Evolutionary conservation across 2,888 invertebrate genomes (phyloP), one percentile per base, ranked within the genome.

Genomic region (Apoda limacodes): DNA sequence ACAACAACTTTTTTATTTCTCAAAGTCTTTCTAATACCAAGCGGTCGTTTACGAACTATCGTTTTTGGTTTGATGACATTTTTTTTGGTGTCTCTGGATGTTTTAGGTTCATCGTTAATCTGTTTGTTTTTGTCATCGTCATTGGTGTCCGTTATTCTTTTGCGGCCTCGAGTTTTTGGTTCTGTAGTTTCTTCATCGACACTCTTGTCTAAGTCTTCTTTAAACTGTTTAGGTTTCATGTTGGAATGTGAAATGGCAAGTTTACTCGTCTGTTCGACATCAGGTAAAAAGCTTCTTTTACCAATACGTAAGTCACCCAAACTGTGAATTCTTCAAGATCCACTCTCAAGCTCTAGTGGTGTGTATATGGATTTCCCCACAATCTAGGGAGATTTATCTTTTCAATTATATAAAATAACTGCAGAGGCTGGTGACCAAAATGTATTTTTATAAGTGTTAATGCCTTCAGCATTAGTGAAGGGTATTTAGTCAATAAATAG

Each of bases 191-290:
- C 78, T 32, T 80, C 80, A 66, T 80, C 80, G 3, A 64, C 58
- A 50, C 63, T 64, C 60, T 74, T 75, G 37, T 78, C 78, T 37
- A 59, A 54, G 44, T 78, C 80, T 38, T 78, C 78, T 54, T 78
- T 80, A 34, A 48, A 45, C 54, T 80, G 78, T 58, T 80, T 81
- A 47, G 81, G 78, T 70, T 80, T 80, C 80, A 80, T 80, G 67
- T 63, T 80, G 78, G 75, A 76, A 76, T 80, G 71, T 75, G 55
- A 62, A 63, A 65, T 65, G 67, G 70, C 63, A 67, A 60, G 52
- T 53, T 51, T 49, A 55, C 67, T 70, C 65, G 72, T 75, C 64
- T 55, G 59, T 64, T 61, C 74, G 80, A 76, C 80, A 80, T 80
- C 58, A 78, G 80, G 76, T 63, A 64, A 48, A 17, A 17, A 17